Evolutionary conservation across 2,113 vertebrate genomes (phyloP).

Genomic region (Eptesicus fuscus): DNA sequence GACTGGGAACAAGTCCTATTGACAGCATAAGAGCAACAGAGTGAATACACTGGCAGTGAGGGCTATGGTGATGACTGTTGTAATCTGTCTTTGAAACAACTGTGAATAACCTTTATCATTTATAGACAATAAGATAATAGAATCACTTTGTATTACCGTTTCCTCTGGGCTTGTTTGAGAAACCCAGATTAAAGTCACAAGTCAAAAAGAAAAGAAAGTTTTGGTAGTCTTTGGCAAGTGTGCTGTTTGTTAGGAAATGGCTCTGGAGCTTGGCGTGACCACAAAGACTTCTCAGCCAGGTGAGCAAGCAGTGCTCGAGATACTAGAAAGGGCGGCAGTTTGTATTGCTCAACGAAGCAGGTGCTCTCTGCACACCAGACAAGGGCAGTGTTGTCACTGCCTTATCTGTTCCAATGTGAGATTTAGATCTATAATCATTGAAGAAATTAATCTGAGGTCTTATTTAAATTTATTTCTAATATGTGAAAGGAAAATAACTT

Average conservation of each 20-base stretch:
- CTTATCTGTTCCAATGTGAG: not conserved
- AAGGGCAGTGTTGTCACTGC: fast-evolving
- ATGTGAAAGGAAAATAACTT: not conserved
- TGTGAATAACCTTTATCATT: not conserved
- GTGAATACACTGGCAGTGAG: not conserved
- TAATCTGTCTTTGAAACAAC: not conserved
- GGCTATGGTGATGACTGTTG: fast-evolving
- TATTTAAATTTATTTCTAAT: not conserved
- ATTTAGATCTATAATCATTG: not conserved
- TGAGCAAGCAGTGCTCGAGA: not conserved
- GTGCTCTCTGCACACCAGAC: not conserved
- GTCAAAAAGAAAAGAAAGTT: not conserved
- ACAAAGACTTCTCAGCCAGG: not conserved
- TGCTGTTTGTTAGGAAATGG: not conserved
- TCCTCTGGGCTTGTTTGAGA: not conserved
- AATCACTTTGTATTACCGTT: not conserved
- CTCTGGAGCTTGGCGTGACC: not conserved
- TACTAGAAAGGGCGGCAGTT: fast-evolving
- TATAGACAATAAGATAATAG: not conserved
- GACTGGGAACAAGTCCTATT: not conserved
- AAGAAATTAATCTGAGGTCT: not conserved
- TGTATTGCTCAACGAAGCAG: fast-evolving
- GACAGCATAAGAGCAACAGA: not conserved
- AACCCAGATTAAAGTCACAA: not conserved
- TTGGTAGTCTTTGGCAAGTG: not conserved